phyloP scores from a whole-genome alignment of 64 coral and sea anemone species.

The Porites lutea region DNA sequence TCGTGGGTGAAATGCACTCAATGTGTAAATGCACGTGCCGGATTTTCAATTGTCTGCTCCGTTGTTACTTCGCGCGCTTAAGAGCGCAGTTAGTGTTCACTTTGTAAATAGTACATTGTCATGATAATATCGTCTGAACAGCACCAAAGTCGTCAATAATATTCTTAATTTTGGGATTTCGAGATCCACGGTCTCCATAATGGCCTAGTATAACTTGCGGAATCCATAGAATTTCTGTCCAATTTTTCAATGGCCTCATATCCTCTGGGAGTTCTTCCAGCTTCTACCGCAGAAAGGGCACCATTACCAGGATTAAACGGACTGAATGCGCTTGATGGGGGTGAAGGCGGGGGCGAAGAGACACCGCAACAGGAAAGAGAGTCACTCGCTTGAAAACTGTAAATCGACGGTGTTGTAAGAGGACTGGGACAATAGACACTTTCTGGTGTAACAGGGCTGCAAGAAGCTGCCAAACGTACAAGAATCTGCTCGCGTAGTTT shows the following conservation, averaged over 20 bases:
- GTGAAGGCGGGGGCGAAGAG: constrained; percentile 14
- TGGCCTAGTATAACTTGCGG: not conserved
- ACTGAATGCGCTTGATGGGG: constrained; percentile 24
- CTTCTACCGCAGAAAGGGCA: not conserved
- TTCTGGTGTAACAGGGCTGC: not conserved
- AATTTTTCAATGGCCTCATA: not conserved
- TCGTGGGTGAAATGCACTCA: not conserved
- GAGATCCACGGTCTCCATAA: constrained; percentile 41
- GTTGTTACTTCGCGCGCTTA: not conserved
- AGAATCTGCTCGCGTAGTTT: constrained; percentile 33
- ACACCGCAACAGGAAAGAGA: not conserved
- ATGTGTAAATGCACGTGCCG: not conserved
- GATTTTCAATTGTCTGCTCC: not conserved
- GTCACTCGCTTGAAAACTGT: not conserved
- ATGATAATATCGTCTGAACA: not conserved
- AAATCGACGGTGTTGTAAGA: not conserved
- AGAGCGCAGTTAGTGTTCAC: not conserved
- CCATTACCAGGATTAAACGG: not conserved
- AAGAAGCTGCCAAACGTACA: constrained; percentile 18
- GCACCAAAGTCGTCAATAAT: not conserved
- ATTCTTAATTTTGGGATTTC: not conserved
- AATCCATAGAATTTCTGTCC: not conserved
- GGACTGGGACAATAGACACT: not conserved
- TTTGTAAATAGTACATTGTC: not conserved
- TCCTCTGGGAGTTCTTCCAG: not conserved